These are phyloP conservation scores for Temnothorax unifasciatus DNA, from an alignment of 2,888 invertebrate genomes.

Conservation along the genomic window DNA sequence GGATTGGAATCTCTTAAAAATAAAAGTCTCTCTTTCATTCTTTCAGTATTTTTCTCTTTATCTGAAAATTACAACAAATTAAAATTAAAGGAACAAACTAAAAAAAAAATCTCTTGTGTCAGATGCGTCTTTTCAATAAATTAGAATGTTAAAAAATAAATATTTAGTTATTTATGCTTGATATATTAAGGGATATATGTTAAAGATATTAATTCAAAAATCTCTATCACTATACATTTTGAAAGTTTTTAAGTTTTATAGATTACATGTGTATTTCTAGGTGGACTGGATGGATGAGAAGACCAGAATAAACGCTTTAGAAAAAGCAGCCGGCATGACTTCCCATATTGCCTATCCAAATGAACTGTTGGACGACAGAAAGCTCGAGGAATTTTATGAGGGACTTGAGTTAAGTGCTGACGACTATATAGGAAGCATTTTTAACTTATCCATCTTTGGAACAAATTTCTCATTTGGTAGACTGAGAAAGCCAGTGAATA, in stretches of 20 bases:
- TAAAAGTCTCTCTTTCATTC: neutral
- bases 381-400: constrained; percentile 93
- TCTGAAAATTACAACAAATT: constrained; percentile 10
- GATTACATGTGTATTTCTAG: constrained; percentile 65
- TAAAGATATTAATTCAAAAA: neutral
- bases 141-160: constrained; percentile 8
- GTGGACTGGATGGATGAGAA: constrained; percentile 97
- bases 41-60: neutral
- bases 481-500: constrained; percentile 87
- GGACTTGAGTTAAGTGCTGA: constrained; percentile 85
- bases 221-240: neutral
- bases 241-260: neutral
- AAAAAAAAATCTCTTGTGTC: neutral
- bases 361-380: constrained; percentile 93
- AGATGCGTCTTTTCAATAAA: neutral
- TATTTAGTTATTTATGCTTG: neutral
- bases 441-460: constrained; percentile 87
- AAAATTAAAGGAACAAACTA: neutral
- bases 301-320: constrained; percentile 92
- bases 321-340: constrained; percentile 94
- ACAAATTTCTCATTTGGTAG: constrained; percentile 87
- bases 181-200: neutral
- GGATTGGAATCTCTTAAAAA: constrained; percentile 9
- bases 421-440: constrained; percentile 86
- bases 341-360: constrained; percentile 97